phyloP scores from a whole-genome alignment of 2,797 vertebrate genomes.

The Eulemur coronatus region DNA sequence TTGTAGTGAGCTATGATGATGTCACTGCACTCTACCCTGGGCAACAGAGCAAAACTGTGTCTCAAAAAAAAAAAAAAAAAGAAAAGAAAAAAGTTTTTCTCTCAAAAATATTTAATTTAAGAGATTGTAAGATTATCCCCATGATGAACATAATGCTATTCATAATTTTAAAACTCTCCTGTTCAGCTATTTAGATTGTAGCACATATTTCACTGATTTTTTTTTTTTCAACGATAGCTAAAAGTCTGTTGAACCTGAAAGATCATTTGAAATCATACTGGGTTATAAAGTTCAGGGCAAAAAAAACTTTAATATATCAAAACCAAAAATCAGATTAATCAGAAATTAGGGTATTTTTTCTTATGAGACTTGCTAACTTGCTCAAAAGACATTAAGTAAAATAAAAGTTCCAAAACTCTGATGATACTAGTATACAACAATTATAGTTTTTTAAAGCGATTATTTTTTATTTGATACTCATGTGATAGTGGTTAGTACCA shows the following conservation, averaged over 20 bases:
- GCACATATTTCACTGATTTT: neutral
- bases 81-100: neutral
- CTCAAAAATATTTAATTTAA: neutral
- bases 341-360: neutral
- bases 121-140: neutral
- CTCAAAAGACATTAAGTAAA: neutral
- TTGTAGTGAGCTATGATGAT: neutral
- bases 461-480: neutral
- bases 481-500: neutral
- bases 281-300: neutral
- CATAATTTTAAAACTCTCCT: neutral
- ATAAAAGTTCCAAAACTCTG: neutral
- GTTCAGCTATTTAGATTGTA: neutral
- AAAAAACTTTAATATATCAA: neutral
- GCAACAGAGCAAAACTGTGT: neutral
- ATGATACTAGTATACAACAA: neutral
- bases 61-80: no score
- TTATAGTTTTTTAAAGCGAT: neutral
- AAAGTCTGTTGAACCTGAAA: neutral
- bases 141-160: neutral
- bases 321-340: slow-evolving; percentile 14
- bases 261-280: neutral
- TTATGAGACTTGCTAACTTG: neutral
- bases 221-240: neutral
- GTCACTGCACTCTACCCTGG: neutral